Conservation (phyloP, 2,113 vertebrate genomes). For the Ptyas mucosa region DNA sequence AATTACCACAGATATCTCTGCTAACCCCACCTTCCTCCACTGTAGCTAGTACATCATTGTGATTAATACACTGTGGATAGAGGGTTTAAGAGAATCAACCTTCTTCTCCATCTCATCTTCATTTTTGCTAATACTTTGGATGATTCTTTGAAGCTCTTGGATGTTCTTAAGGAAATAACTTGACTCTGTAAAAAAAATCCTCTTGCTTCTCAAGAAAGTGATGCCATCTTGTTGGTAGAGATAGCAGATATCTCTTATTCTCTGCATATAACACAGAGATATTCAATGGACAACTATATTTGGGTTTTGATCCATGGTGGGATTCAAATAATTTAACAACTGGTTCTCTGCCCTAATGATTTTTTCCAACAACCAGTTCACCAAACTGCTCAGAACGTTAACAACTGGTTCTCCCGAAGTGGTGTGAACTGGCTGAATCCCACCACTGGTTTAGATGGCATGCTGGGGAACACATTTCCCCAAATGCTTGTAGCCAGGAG, state of each 20-base stretch:
- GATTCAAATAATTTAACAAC: too few relatives aligned
- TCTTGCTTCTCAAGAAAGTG: background rate
- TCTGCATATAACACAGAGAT: background rate
- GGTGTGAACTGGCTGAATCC: too few relatives aligned
- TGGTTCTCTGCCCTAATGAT: too few relatives aligned
- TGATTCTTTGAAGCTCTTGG: background rate
- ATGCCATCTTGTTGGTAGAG: background rate
- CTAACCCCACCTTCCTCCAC: background rate
- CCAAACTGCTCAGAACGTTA: too few relatives aligned
- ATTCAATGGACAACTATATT: background rate
- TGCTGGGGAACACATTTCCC: background rate
- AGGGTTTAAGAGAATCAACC: background rate
- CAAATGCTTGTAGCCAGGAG: background rate
- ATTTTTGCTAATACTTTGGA: background rate
- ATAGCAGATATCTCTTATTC: background rate
- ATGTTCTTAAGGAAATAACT: background rate
- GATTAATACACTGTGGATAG: background rate
- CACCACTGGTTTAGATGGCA: background rate
- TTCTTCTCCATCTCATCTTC: background rate
- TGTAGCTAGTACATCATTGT: background rate
- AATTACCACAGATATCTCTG: background rate
- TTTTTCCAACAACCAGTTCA: too few relatives aligned
- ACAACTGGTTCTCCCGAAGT: too few relatives aligned
- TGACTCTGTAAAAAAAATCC: background rate
- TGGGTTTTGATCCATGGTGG: background rate